Base-by-base conservation (phyloP, 2,113 vertebrate species). In the Hipposideros armiger region DNA sequence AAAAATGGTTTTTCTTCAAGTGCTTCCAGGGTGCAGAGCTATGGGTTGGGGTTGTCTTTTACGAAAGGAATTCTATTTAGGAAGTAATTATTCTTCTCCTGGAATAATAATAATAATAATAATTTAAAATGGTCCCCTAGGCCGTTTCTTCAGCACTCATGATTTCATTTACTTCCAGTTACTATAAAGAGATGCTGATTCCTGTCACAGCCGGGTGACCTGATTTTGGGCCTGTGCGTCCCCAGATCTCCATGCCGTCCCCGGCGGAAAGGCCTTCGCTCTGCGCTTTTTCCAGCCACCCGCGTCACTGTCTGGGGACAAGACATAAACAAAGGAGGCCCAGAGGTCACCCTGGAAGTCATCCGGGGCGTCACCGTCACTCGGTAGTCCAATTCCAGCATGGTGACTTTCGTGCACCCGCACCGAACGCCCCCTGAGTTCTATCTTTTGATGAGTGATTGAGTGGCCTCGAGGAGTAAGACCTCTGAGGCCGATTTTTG, bases 11-110 rank as follows among this genome's bases (percentile, higher is more conserved):
- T 17, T 28, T 11, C 58, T 13, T 28, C 32, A 19, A 30, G 24
- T 19, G 32, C 69, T 84, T 77, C 52, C 50, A 42, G n/a, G 70
- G 30, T 50, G 54, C 82, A 9, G 20, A 47, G 52, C 52, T n/a
- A 11, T 1, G 4, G 32, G n/a, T n/a, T 8, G 14, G 58, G 81
- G 47, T n/a, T 28, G 58, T 26, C n/a, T 76, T 28, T 11, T 16
- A 60, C 70, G 52, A 42, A 36, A 89, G 72, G 42, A 69, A 77
- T 32, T 69, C 24, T 54, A 70, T 89, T 89, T 82, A 72, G 72
- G 83, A 88, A 88, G 69, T 54, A 84, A 89, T 54, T 77, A 36
- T 70, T 70, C 62, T 69, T 54, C 42, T 62, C 22, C 62, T 19
- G 62, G 70, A 84, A 69, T 32, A 50, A 50, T 50, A 11, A 50